Evolutionary conservation across 2,113 vertebrate species (phyloP).

Genomic region (Triplophysa tibetana): DNA sequence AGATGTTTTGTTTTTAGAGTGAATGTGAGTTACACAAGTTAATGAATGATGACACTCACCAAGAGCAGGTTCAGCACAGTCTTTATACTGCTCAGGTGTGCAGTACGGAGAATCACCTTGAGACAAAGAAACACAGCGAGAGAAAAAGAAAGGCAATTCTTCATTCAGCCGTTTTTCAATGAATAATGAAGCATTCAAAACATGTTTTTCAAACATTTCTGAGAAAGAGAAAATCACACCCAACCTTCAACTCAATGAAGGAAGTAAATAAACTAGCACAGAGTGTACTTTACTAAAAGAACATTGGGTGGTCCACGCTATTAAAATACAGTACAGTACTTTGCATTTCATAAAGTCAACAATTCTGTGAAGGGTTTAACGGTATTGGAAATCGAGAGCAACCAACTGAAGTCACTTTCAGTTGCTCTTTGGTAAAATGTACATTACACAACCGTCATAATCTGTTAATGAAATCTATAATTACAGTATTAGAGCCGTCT

Average conservation of each 20-base stretch:
- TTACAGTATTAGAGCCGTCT: conserved; percentile 4
- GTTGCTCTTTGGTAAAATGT: conserved; percentile 4
- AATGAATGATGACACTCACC: conserved; percentile 76
- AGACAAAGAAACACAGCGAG: conserved; percentile 39
- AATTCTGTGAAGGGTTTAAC: background rate
- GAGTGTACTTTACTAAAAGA: no score
- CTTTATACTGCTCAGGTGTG: conserved; percentile 98
- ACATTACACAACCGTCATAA: background rate
- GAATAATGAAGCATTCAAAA: conserved; percentile 24
- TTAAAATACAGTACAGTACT: no score
- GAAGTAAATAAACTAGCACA: conserved; percentile 4
- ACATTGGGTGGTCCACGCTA: no score
- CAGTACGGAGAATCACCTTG: conserved; percentile 94
- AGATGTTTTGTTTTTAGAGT: background rate
- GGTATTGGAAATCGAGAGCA: no score
- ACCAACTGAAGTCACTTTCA: background rate
- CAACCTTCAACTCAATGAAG: background rate
- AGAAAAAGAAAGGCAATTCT: background rate
- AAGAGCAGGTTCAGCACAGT: conserved; percentile 94
- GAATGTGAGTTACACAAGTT: background rate
- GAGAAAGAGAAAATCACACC: background rate
- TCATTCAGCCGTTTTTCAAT: conserved; percentile 21
- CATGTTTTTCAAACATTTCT: background rate
- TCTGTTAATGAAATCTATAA: conserved; percentile 23
- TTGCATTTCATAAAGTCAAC: no score